These are phyloP conservation scores for Hoplodrina ambigua DNA, from an alignment of 2,888 invertebrate species.

Conservation along the genomic window DNA sequence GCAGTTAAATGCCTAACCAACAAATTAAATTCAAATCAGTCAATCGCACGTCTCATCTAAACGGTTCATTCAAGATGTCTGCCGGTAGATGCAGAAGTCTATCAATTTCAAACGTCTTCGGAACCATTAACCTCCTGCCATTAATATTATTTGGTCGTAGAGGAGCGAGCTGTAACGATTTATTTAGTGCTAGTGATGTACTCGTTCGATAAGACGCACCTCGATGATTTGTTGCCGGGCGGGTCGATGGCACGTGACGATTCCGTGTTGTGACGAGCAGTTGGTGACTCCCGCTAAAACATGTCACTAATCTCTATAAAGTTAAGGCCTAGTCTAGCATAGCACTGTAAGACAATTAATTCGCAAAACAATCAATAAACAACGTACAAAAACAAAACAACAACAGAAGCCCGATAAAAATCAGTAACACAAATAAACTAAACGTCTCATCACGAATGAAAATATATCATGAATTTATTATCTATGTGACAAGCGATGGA, in stretches of 20 bases:
- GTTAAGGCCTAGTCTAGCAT: constrained; percentile 51
- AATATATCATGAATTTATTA: constrained; percentile 81
- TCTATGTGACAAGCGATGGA: constrained; percentile 80
- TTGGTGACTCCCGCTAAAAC: neutral
- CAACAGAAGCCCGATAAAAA: constrained; percentile 65
- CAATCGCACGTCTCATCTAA: constrained; percentile 65
- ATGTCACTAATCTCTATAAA: neutral
- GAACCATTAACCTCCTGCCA: constrained; percentile 83
- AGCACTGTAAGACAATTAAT: constrained; percentile 1
- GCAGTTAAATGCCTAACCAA: constrained; percentile 35
- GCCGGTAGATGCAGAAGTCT: constrained; percentile 71
- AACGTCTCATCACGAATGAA: constrained; percentile 79
- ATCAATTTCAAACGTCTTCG: constrained; percentile 83
- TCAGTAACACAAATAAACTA: constrained; percentile 75
- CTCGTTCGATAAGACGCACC: constrained; percentile 82
- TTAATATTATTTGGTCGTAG: constrained; percentile 83
- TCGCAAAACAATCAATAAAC: constrained; percentile 25
- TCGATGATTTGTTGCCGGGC: constrained; percentile 84
- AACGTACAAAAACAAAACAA: constrained; percentile 47
- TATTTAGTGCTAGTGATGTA: constrained; percentile 86
- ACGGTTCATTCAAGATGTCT: constrained; percentile 69
- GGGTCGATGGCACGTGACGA: constrained; percentile 79
- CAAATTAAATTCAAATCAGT: constrained; percentile 73
- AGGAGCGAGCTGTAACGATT: constrained; percentile 77
- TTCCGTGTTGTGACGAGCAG: constrained; percentile 54